Percentiles rank a stretch among this genome's conserved stretches.
These are phyloP conservation scores for Montipora sp. DNA, from an alignment of 64 coral and sea anemone species.

Conservation along the genomic window DNA sequence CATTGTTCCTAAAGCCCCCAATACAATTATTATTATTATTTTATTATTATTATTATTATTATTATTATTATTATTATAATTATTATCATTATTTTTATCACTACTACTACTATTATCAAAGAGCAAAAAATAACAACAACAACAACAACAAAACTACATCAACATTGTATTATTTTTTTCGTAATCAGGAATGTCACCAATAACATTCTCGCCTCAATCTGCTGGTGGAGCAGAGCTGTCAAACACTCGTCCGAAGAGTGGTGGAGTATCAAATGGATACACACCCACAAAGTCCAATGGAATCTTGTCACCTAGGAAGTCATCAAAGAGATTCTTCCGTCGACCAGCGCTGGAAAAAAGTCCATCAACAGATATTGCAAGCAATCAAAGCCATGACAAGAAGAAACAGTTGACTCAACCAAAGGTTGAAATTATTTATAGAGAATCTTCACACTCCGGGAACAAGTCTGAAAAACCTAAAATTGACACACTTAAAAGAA, in stretches of 20 bases:
- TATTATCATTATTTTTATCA: no score
- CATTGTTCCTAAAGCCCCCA: no score
- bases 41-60: no score
- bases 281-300: conserved; percentile 14
- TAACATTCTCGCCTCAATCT: conserved; percentile 14
- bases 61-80: no score
- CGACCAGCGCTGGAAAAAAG: conserved; percentile 29
- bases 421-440: conserved; percentile 50
- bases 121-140: no score
- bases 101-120: no score
- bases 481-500: conserved; percentile 6
- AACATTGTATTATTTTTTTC: neutral
- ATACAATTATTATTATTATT: no score
- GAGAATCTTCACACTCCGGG: conserved; percentile 13
- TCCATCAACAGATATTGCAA: neutral
- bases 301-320: conserved; percentile 40
- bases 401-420: conserved; percentile 28
- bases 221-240: neutral
- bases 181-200: conserved; percentile 14
- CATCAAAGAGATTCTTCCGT: conserved; percentile 46
- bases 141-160: no score
- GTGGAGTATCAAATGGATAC: conserved; percentile 17
- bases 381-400: conserved; percentile 7
- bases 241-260: conserved; percentile 8
- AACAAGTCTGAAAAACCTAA: conserved; percentile 26